Evolutionary conservation across 1,140 invertebrate species (phyloP), one percentile per base, ranked within the genome.

Genomic region (Lordiphosa mommai): DNA sequence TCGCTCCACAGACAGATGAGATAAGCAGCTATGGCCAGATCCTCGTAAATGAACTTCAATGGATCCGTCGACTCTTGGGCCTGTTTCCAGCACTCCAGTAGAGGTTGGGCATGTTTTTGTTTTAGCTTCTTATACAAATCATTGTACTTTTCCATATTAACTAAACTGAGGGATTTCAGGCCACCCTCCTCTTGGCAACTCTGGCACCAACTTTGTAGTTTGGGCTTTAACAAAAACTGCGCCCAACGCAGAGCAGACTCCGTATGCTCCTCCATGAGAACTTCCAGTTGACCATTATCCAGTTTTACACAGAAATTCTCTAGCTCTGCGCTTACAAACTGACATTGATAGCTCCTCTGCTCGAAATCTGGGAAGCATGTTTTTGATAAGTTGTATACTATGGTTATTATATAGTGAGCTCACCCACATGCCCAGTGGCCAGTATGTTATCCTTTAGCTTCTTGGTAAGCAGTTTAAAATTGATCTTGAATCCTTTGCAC

Each of bases 31-130:
- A 99, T 99, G 4, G 96, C 96, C 55, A 99, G 91, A 89, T 99
- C 98, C 92, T 99, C 98, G 91, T 95, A 97, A 4, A 99, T 95
- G 92, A 96, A 98, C 90, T 99, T 99, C 32, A 93, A 85, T 8
- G 98, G 96, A 90, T 99, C 96, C 29, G 98, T 99, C 65, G 91
- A 94, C 90, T 98, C 96, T 12, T 86, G 99, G 66, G 91, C 94
- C 89, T 97, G 96, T 30, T 69, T 48, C 86, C 86, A 88, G 10
- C 68, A 63, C 13, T 71, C 14, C 2, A 94, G 92, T 72, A 97
- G 91, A 27, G 93, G 88, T 60, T 90, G 89, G 2, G 93, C 94
- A 92, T 98, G 96, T 87, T 94, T 96, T 1, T 90, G 68, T 88
- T 98, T 98, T 7, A 98, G 87, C 13, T 92, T 57, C 69, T 93